Evolutionary conservation across 2,113 vertebrate genomes (phyloP).

Genomic region (Hippocampus zosterae): DNA sequence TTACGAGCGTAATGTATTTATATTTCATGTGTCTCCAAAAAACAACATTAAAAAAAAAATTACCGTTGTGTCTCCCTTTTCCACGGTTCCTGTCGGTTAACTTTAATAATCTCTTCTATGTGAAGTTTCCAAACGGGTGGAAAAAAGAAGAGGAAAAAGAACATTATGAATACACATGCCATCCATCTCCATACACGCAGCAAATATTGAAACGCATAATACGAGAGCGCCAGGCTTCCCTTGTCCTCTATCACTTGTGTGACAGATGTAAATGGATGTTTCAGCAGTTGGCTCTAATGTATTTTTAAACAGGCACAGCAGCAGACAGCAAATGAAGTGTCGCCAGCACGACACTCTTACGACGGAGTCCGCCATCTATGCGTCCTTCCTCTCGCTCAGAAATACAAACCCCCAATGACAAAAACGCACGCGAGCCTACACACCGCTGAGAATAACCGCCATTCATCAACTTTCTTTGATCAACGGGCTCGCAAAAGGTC

Average conservation of each 20-base stretch:
- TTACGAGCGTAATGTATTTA: neutral
- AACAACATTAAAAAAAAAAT: no score
- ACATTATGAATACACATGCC: constrained; percentile 29
- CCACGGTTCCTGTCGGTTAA: neutral
- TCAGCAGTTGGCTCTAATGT: constrained; percentile 63
- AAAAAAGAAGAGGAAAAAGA: constrained; percentile 22
- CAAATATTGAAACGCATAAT: constrained; percentile 54
- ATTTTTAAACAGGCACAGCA: constrained; percentile 73
- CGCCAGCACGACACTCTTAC: constrained; percentile 32
- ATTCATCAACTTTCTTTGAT: constrained; percentile 61
- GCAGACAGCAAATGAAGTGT: constrained; percentile 60
- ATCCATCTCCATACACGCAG: constrained; percentile 55
- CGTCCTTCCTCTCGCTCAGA: constrained; percentile 33
- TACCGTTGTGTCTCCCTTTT: no score
- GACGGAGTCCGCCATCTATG: constrained; percentile 46
- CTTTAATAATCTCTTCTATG: constrained; percentile 18
- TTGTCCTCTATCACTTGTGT: constrained; percentile 32
- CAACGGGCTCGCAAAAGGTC: constrained; percentile 54
- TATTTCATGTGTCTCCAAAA: neutral
- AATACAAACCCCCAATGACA: constrained; percentile 13
- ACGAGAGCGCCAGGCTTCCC: constrained; percentile 17
- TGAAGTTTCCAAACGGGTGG: constrained; percentile 23
- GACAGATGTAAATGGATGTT: constrained; percentile 67
- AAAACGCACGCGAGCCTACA: neutral
- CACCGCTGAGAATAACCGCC: constrained; percentile 54